Evolutionary conservation across 2,797 vertebrate genomes (phyloP), one percentile per base, ranked within the genome.

Genomic region (Micrastur ruficollis): DNA sequence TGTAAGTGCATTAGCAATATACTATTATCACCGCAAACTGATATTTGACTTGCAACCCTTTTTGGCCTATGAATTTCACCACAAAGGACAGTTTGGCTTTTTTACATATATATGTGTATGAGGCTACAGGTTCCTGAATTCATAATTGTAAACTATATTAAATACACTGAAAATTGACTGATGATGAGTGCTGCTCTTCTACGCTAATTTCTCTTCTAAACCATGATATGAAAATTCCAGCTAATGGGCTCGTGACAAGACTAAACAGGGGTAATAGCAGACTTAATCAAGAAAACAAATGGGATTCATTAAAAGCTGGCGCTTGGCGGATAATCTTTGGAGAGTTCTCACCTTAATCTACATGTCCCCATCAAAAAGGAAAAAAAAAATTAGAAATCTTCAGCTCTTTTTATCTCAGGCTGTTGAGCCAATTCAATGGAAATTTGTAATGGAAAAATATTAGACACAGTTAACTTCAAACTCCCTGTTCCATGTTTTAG

Each of bases 221-320:
- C 92, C 83, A 88, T 91, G 95, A 97, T 97, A 97, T 97, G 97
- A 98, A 98, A 98, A 98, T 98, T 97, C 97, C 95, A 91, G 93
- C 96, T 98, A 98, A 98, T 97, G 96, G 96, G 95, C 91, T 97
- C 55, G 8, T 97, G 95, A 98, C 97, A 97, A 97, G 97, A 97
- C 97, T 97, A 98, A 98, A 97, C 76, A 94, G 96, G 97, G 96
- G 97, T 97, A 98, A 98, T 96, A 97, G 96, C 96, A 96, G 97
- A 97, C 97, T 98, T 98, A 98, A 98, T 98, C 98, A 98, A 98
- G 97, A 97, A 98, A 98, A 98, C 97, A 98, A 98, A 98, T 98
- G 97, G 97, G 97, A 98, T 98, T 98, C 98, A 98, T 98, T 98
- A 98, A 97, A 98, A 97, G 94, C 96, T 97, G 96, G 97, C 96